Conservation (phyloP, 92 coral and sea anemone genomes). For the Umimayanthus kanabou region DNA sequence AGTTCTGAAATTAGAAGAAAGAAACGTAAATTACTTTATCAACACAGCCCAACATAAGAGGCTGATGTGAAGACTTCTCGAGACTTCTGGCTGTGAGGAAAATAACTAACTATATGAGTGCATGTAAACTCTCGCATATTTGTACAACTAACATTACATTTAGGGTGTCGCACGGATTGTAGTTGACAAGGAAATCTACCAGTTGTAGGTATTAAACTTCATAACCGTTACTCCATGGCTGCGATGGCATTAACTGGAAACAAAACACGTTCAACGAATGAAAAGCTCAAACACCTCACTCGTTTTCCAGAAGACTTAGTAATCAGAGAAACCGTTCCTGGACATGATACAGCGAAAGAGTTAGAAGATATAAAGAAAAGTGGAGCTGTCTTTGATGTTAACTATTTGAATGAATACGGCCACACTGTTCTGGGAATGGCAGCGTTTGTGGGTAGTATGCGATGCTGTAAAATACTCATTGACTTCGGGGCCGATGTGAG, state of each 20-base stretch:
- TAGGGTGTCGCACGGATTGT: neutral
- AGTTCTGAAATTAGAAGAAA: neutral
- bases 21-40: too few relatives aligned
- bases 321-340: constrained; percentile 83
- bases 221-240: neutral
- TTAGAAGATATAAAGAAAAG: constrained; percentile 65
- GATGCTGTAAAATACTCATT: constrained; percentile 66
- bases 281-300: neutral
- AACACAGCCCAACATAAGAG: neutral
- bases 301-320: constrained; percentile 87
- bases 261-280: neutral
- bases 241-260: neutral
- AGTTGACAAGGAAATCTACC: neutral
- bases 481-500: constrained; percentile 74
- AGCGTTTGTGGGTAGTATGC: constrained; percentile 81
- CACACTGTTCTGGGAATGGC: constrained; percentile 84
- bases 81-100: neutral
- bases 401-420: constrained; percentile 72
- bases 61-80: neutral
- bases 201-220: too few relatives aligned
- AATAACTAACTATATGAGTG: too few relatives aligned
- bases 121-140: too few relatives aligned
- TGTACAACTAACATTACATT: neutral
- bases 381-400: constrained; percentile 58
- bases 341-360: constrained; percentile 71